A percentile compares a stretch with the other conserved stretches of the same genome.
Conservation (phyloP, 2,888 invertebrate genomes). For the Cecidostiba fungosa region DNA sequence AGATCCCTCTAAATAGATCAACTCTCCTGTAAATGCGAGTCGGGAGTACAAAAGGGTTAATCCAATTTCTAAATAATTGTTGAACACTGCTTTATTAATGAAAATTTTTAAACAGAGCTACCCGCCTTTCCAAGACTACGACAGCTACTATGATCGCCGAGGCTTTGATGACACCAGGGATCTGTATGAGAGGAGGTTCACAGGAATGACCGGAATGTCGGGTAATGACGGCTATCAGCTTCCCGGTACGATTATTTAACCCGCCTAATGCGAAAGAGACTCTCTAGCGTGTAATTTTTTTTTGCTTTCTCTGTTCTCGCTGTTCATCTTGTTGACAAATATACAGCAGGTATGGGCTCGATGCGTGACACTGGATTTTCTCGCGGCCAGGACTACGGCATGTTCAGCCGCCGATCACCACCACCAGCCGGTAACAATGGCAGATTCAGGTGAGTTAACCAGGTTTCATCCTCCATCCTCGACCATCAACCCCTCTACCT, state of each 20-base stretch:
- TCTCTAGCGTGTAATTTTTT: constrained; percentile 38
- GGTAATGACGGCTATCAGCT: constrained; percentile 57
- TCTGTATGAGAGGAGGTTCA: constrained; percentile 90
- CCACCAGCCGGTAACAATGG: constrained; percentile 81
- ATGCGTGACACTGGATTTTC: constrained; percentile 85
- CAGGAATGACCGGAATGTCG: constrained; percentile 81
- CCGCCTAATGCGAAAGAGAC: not conserved
- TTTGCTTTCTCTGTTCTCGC: constrained; percentile 29
- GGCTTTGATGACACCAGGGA: constrained; percentile 90
- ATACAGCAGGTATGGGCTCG: constrained; percentile 83
- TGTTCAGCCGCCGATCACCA: constrained; percentile 92
- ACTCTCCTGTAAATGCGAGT: constrained; percentile 28
- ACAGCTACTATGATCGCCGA: constrained; percentile 90
- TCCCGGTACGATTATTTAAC: constrained; percentile 41
- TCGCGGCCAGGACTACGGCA: constrained; percentile 85
- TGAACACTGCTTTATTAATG: constrained; percentile 13
- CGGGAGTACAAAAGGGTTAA: constrained; percentile 37
- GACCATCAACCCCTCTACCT: constrained; percentile 9
- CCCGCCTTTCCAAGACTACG: constrained; percentile 83
- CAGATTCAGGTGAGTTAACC: constrained; percentile 78
- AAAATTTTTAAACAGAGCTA: constrained; percentile 60
- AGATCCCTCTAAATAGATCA: constrained; percentile 34
- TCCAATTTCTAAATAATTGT: constrained; percentile 17
- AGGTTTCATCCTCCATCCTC: constrained; percentile 60
- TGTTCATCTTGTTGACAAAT: constrained; percentile 21